A percentile compares a stretch with the other conserved stretches of the same genome.
Evolutionary conservation across 2,888 invertebrate genomes (phyloP).

Genomic region (Tryphoninae sp.): DNA sequence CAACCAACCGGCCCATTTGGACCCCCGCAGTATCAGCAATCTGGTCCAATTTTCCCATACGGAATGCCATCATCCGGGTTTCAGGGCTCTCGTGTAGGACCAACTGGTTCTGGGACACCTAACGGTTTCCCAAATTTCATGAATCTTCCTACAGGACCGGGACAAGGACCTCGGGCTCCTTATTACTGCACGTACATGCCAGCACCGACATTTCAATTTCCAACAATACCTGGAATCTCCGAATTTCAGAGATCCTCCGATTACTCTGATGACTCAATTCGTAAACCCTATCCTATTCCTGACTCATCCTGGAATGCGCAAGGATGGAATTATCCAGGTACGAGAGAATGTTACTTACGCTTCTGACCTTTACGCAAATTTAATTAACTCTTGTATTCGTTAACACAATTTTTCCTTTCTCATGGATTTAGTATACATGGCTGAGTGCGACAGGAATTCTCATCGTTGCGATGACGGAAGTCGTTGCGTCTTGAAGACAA

Average conservation of each 20-base stretch:
- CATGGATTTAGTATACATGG: slow-evolving; percentile 27
- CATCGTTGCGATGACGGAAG: slow-evolving; percentile 69
- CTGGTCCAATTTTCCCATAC: slow-evolving; percentile 16
- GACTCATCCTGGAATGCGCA: slow-evolving; percentile 3
- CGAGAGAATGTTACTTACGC: not conserved
- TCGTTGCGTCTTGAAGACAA: slow-evolving; percentile 83
- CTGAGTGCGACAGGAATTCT: slow-evolving; percentile 58
- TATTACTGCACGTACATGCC: slow-evolving; percentile 74
- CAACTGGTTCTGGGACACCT: slow-evolving; percentile 61
- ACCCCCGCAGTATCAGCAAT: slow-evolving; percentile 33
- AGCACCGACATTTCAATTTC: slow-evolving; percentile 70
- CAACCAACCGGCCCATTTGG: slow-evolving; percentile 47
- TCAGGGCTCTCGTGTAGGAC: slow-evolving; percentile 55
- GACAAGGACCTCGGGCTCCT: slow-evolving; percentile 32
- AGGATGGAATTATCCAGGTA: slow-evolving; percentile 38
- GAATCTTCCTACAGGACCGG: slow-evolving; percentile 37
- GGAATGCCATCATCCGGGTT: slow-evolving; percentile 2
- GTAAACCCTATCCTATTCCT: not conserved
- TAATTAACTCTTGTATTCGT: not conserved
- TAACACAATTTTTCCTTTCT: not conserved
- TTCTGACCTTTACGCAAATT: not conserved
- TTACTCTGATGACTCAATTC: not conserved
- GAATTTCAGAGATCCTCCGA: slow-evolving; percentile 67
- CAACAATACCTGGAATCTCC: slow-evolving; percentile 66
- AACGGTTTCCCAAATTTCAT: slow-evolving; percentile 37